Conservation (phyloP, 2,797 vertebrate genomes). For the Carcharodon carcharias region DNA sequence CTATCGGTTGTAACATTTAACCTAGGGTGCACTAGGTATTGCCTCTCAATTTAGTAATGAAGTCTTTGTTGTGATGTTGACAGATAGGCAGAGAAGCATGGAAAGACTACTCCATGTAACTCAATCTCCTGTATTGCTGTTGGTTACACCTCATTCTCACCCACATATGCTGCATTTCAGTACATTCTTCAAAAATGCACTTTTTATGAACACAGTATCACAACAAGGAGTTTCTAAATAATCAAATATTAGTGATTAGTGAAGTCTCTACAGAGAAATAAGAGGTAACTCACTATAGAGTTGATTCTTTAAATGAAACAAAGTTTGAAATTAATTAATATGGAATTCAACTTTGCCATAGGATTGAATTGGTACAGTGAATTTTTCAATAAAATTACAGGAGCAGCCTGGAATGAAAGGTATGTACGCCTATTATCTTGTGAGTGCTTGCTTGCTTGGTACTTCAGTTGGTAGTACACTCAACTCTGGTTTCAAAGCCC, state of each 20-base stretch:
- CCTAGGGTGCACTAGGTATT: neutral
- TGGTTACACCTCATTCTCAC: neutral
- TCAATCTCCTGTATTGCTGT: neutral
- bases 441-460: neutral
- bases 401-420: neutral
- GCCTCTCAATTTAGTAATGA: neutral
- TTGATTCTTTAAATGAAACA: neutral
- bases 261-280: neutral
- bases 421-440: neutral
- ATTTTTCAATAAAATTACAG: neutral
- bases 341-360: neutral
- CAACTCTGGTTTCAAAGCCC: neutral
- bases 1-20: constrained; percentile 19
- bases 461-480: neutral
- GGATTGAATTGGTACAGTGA: neutral
- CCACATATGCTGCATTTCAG: neutral
- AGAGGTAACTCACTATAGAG: neutral
- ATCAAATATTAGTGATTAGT: neutral
- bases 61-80: constrained; percentile 24
- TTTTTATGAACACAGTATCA: neutral
- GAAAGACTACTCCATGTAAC: neutral
- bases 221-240: neutral
- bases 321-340: neutral
- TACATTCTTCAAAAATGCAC: neutral
- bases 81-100: neutral